Conservation (phyloP, 1,140 invertebrate species). For the Sitodiplosis mosellana region DNA sequence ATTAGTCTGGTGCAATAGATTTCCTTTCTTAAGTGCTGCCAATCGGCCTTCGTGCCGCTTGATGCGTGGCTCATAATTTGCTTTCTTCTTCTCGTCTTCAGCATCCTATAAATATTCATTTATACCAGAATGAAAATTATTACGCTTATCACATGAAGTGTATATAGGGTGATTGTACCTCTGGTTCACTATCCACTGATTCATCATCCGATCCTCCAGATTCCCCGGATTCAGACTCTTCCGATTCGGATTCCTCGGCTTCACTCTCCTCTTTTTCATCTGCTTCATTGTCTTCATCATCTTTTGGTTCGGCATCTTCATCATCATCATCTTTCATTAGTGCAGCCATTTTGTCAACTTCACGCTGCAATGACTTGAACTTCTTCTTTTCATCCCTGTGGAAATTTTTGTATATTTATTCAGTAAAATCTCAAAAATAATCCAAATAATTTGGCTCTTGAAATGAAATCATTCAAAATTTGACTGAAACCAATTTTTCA, state of each 20-base stretch:
- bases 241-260: slow-evolving; percentile 35
- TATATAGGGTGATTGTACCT: slow-evolving; percentile 21
- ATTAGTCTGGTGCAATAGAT: slow-evolving; percentile 66
- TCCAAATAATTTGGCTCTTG: no score
- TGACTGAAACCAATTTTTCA: no score
- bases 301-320: slow-evolving; percentile 45
- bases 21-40: slow-evolving; percentile 64
- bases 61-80: slow-evolving; percentile 35
- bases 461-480: neutral
- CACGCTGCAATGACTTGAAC: slow-evolving; percentile 59
- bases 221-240: slow-evolving; percentile 35
- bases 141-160: neutral
- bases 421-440: no score
- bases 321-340: slow-evolving; percentile 63
- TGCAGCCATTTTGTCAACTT: slow-evolving; percentile 75
- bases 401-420: neutral
- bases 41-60: slow-evolving; percentile 60
- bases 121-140: neutral
- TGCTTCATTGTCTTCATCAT: slow-evolving; percentile 28
- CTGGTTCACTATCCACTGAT: slow-evolving; percentile 42
- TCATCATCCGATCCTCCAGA: slow-evolving; percentile 31
- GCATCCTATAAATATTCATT: slow-evolving; percentile 33
- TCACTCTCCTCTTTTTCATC: slow-evolving; percentile 40
- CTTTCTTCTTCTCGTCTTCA: slow-evolving; percentile 39
- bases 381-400: slow-evolving; percentile 47